Evolutionary conservation across 2,888 invertebrate species (phyloP), one percentile per base, ranked within the genome.

Genomic region (Anthophora plumipes): DNA sequence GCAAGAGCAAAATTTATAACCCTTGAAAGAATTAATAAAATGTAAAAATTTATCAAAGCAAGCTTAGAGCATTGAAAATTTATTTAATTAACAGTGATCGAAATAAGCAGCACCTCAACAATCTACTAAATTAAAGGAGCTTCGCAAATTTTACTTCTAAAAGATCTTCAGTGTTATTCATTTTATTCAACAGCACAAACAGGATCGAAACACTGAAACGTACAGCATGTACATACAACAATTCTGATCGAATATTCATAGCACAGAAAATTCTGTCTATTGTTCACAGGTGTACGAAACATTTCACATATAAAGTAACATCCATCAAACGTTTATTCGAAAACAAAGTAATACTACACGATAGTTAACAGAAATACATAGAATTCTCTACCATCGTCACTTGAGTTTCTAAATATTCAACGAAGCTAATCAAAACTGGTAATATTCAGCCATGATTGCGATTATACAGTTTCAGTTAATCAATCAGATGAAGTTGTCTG

Each of bases 361-460:
- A 17, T 6, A n/a, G 5, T 11, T n/a, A 11, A 50, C 31, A 17
- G n/a, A 31, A 31, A 31, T 31, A 31, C 31, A 4, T 31, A 31
- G 31, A 31, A 31, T 31, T 31, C 31, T 31, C 31, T 3, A 14
- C 60, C 6, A 8, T n/a, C 37, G 14, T 25, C 20, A 25, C n/a
- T 12, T 11, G 25, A 55, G 57, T 46, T 46, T 57, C 25, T 9
- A 68, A 68, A 57, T 17, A 11, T 46, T 46, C 57, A 48, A 37
- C 8, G 5, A 9, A 20, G 14, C 20, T 31, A 22, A 68, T 68
- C 57, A 46, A 55, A 68, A 37, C 37, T 61, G 5, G 9, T 25
- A 31, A 41, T 43, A 14, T 55, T 14, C 17, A 17, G 22, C 20
- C 41, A 31, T 25, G 52, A 12, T 54, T 25, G 11, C 41, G 22